These are phyloP conservation scores for Pollimyrus isidori DNA, from an alignment of 2,113 vertebrate genomes.

Conservation along the genomic window DNA sequence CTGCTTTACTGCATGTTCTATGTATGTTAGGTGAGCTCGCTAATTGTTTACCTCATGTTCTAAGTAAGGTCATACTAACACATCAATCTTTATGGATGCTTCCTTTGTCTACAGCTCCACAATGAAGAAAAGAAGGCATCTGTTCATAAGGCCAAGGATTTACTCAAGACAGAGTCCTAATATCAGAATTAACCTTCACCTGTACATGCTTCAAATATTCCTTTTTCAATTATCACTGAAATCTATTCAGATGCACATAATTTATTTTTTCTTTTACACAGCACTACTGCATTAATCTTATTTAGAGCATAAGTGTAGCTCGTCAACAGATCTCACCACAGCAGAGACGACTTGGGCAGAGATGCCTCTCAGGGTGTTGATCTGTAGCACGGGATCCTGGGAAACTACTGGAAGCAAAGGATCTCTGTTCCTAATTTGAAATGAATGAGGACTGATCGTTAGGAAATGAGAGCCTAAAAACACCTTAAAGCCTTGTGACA, in stretches of 20 bases:
- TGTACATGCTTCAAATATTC: background rate
- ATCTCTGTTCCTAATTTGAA: slow-evolving; percentile 20
- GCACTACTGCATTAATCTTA: background rate
- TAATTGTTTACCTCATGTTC: background rate
- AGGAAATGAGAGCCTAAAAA: background rate
- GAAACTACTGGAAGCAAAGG: slow-evolving; percentile 11
- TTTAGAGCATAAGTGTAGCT: background rate
- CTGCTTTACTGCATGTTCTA: background rate
- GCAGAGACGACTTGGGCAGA: slow-evolving; percentile 23
- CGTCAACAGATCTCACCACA: background rate
- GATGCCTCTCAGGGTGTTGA: slow-evolving; percentile 12
- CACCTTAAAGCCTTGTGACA: background rate
- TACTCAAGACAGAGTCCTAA: background rate
- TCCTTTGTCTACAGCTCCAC: background rate
- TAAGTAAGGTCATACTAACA: background rate
- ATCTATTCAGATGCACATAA: background rate
- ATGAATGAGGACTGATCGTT: background rate
- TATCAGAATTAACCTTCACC: background rate
- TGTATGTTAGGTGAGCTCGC: background rate
- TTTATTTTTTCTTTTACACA: background rate
- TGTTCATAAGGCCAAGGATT: background rate
- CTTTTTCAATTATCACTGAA: background rate
- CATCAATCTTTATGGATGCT: background rate
- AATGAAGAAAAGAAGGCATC: background rate
- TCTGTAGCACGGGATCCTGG: slow-evolving; percentile 13